These are phyloP conservation scores for Hyles lineata DNA, from an alignment of 2,888 invertebrate genomes.

Conservation along the genomic window DNA sequence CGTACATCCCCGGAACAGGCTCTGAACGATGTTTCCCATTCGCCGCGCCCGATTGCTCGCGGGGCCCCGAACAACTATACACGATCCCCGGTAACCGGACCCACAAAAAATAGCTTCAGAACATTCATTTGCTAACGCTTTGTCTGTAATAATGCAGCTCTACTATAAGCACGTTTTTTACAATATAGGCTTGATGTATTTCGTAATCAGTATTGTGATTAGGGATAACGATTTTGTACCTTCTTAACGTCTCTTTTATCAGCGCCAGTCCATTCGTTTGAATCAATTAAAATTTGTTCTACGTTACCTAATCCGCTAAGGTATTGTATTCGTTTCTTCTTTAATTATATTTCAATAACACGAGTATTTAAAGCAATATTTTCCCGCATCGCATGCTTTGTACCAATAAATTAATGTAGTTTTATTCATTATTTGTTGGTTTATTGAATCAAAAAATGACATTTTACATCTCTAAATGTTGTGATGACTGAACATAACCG, in stretches of 20 bases:
- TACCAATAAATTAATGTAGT: background rate
- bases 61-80: conserved; percentile 73
- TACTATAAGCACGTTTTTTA: conserved; percentile 42
- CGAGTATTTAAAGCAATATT: background rate
- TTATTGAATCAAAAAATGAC: background rate
- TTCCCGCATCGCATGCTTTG: conserved; percentile 14
- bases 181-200: conserved; percentile 11
- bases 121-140: conserved; percentile 59
- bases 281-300: background rate
- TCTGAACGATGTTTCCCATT: conserved; percentile 74
- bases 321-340: conserved; percentile 7
- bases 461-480: conserved; percentile 7
- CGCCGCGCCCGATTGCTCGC: conserved; percentile 64
- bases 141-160: conserved; percentile 46
- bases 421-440: background rate
- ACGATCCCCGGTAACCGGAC: conserved; percentile 74
- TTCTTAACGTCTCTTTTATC: background rate
- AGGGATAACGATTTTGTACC: background rate
- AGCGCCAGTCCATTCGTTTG: background rate
- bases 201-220: conserved; percentile 17
- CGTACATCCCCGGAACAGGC: conserved; percentile 69
- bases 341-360: background rate
- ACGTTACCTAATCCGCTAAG: background rate
- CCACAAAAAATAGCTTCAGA: conserved; percentile 56
- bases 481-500: background rate